Evolutionary conservation across 2,888 invertebrate species (phyloP).

Genomic region (Oeneis ivallda): DNA sequence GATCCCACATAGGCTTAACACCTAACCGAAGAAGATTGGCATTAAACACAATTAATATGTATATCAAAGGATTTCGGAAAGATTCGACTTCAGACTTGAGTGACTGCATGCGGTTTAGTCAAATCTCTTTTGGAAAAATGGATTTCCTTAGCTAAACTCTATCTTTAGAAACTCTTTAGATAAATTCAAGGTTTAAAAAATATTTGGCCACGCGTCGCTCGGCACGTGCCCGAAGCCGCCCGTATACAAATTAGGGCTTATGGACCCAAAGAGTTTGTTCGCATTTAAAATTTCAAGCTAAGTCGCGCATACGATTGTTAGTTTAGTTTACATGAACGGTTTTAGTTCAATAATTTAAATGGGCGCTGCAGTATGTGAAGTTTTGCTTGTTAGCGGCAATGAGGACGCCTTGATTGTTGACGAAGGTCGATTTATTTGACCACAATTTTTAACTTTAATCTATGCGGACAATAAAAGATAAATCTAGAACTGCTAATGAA

Average conservation of each 20-base stretch:
- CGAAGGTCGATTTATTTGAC: no score
- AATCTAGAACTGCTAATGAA: no score
- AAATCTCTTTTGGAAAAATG: not conserved
- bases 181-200: slow-evolving; percentile 28
- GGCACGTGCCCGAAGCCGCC: slow-evolving; percentile 63
- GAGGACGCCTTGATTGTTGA: not conserved
- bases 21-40: no score
- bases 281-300: slow-evolving; percentile 57
- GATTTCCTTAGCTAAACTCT: slow-evolving; percentile 5
- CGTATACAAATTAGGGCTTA: slow-evolving; percentile 79
- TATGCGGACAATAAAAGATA: not conserved
- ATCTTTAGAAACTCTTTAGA: slow-evolving; percentile 19
- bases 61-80: no score
- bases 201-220: slow-evolving; percentile 58
- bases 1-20: no score
- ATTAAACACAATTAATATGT: no score
- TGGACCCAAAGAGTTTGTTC: slow-evolving; percentile 52
- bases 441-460: not conserved
- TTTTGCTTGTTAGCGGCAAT: slow-evolving; percentile 17
- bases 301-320: slow-evolving; percentile 76
- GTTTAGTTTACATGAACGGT: slow-evolving; percentile 58
- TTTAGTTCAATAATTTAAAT: slow-evolving; percentile 56
- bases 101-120: not conserved
- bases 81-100: not conserved
- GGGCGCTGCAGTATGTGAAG: slow-evolving; percentile 23